Evolutionary conservation across 2,113 vertebrate genomes (phyloP).

Genomic region (Archocentrus centrarchus): DNA sequence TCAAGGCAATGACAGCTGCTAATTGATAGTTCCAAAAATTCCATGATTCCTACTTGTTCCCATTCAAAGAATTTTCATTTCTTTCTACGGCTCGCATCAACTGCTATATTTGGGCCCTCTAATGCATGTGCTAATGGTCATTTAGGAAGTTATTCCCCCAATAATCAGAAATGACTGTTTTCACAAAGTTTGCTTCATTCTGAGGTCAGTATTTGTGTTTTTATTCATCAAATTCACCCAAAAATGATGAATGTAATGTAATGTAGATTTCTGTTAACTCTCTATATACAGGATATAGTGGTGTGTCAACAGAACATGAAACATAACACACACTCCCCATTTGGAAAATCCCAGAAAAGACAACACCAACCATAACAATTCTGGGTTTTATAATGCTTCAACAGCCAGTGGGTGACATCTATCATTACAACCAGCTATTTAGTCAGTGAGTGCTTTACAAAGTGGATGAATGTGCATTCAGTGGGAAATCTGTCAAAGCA

Average conservation of each 20-base stretch:
- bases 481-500: background rate
- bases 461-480: background rate
- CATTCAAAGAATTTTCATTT: too few species aligned
- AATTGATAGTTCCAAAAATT: too few species aligned
- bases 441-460: background rate
- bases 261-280: background rate
- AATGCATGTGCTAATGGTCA: background rate
- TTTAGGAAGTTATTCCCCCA: background rate
- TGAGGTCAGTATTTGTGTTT: background rate
- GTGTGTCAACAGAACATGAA: background rate
- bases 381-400: background rate
- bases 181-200: background rate
- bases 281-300: rapidly evolving
- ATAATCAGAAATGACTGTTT: background rate
- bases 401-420: background rate
- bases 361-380: background rate
- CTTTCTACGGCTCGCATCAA: too few species aligned
- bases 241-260: background rate
- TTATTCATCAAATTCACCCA: background rate
- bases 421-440: background rate
- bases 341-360: background rate
- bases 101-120: background rate
- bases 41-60: too few species aligned
- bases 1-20: too few species aligned
- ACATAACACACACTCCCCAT: background rate